Evolutionary conservation across 2,888 invertebrate genomes (phyloP), one percentile per base, ranked within the genome.

Genomic region (Vanessa cardui): DNA sequence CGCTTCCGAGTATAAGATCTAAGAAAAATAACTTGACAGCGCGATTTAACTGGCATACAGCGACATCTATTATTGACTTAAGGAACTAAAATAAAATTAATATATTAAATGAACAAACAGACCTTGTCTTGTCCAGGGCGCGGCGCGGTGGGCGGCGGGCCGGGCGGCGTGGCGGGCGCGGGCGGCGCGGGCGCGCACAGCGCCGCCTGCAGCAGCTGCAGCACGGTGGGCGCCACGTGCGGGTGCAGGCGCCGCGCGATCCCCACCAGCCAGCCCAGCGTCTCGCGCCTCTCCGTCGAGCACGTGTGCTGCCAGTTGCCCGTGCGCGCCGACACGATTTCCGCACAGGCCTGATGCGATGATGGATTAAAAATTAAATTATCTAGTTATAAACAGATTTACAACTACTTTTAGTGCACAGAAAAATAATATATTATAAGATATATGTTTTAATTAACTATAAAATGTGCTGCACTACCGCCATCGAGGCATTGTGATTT

Each of bases 251-350:
- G 94, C 69, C 98, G 96, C 78, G 98, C 97, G 58, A 97, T 96
- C 69, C 96, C 94, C 79, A 99, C 94, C 79, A 99, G 95, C 76
- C 97, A 96, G 33, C 98, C 93, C 59, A 98, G 95, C 6, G 96
- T 95, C 73, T 95, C 94, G 75, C 93, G 93, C 39, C 96, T 95
- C 78, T 96, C 96, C 46, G 94, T 94, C 2, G 94, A 86, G 81
- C 98, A 98, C 84, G 97, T 97, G 81, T 96, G 94, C 87, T 99
- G 99, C 99, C 99, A 99, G 92, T 99, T 99, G 75, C 97, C 96
- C 0, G 98, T 98, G 64, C 99, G 96, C 63, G 96, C 95, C 62
- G 96, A 95, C 46, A 98, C 98, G 68, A 99, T 97, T 86, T 99
- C 99, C 62, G 97, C 95, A 78, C 99, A 98, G 6, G 97, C 96